A percentile compares a stretch with the other conserved stretches of the same genome.
Evolutionary conservation across 1,140 invertebrate species (phyloP).

Genomic region (Lerema accius): DNA sequence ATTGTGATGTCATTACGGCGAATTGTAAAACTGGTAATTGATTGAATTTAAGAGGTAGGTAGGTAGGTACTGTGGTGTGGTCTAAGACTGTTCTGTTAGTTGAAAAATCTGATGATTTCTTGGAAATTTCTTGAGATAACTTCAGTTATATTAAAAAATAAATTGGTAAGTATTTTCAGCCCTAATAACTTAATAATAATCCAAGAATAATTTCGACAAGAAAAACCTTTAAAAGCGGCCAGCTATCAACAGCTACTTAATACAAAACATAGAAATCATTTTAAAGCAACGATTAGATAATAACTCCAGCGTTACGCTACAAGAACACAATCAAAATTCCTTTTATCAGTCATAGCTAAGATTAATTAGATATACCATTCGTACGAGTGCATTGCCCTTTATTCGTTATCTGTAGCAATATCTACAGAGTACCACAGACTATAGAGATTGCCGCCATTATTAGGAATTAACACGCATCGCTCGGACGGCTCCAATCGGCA

Average conservation of each 20-base stretch:
- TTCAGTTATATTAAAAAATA: too few species aligned
- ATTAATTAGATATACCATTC: constrained; percentile 22
- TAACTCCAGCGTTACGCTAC: neutral
- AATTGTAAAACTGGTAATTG: too few species aligned
- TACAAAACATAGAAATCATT: neutral
- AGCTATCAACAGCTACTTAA: neutral
- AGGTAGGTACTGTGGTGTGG: too few species aligned
- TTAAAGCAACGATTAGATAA: constrained; percentile 1
- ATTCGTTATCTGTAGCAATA: constrained; percentile 33
- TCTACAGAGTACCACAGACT: constrained; percentile 6
- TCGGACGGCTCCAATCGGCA: constrained; percentile 35
- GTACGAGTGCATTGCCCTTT: constrained; percentile 28
- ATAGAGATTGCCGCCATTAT: constrained; percentile 36
- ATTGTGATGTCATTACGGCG: neutral
- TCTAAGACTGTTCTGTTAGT: too few species aligned
- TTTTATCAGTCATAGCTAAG: constrained; percentile 30
- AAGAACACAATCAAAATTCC: constrained; percentile 19
- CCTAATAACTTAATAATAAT: too few species aligned
- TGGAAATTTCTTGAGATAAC: too few species aligned
- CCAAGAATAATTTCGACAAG: too few species aligned
- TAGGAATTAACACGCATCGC: constrained; percentile 46
- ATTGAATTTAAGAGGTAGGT: too few species aligned
- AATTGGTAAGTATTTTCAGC: neutral
- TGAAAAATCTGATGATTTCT: too few species aligned
- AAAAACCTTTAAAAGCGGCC: too few species aligned